Percentiles rank a stretch among this genome's conserved stretches.
These are phyloP conservation scores for Neoascia interrupta DNA, from an alignment of 2,888 invertebrate genomes.

Conservation along the genomic window DNA sequence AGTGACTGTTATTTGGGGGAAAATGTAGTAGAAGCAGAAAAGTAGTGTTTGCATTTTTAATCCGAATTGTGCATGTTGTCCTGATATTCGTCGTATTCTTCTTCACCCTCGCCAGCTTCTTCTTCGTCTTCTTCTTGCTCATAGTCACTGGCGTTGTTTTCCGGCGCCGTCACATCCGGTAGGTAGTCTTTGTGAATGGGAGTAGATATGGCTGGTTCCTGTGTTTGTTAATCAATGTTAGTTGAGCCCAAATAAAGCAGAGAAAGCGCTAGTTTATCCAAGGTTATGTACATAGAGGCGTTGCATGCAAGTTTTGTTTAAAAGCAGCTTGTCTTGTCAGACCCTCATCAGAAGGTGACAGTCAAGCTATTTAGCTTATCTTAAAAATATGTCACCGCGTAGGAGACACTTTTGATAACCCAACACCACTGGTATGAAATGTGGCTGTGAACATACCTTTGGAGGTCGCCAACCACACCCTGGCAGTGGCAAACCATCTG, in stretches of 20 bases:
- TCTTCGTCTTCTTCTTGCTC: conserved; percentile 81
- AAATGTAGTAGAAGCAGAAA: conserved; percentile 43
- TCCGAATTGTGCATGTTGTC: conserved; percentile 79
- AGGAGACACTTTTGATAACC: too few relatives aligned
- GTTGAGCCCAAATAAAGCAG: conserved; percentile 38
- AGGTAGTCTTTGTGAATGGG: conserved; percentile 82
- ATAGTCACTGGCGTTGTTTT: conserved; percentile 82
- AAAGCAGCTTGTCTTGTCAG: conserved; percentile 1
- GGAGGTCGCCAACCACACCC: conserved; percentile 97
- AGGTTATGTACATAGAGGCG: not conserved
- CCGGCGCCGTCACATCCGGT: conserved; percentile 82
- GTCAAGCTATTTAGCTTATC: not conserved
- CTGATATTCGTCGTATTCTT: conserved; percentile 83
- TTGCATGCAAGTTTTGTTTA: conserved; percentile 32
- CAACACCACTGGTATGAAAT: not conserved
- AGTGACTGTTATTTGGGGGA: too few relatives aligned
- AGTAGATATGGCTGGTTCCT: conserved; percentile 80
- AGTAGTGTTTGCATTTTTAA: conserved; percentile 66
- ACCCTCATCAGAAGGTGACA: conserved; percentile 5
- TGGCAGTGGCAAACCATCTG: conserved; percentile 96
- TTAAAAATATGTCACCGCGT: too few relatives aligned
- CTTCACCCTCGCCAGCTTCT: conserved; percentile 83
- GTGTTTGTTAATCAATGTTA: conserved; percentile 59
- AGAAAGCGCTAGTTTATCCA: not conserved
- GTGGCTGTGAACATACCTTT: conserved; percentile 82